Evolutionary conservation across 1,140 invertebrate species (phyloP), one percentile per base, ranked within the genome.

Genomic region (Phymorhynchus buccinoides): DNA sequence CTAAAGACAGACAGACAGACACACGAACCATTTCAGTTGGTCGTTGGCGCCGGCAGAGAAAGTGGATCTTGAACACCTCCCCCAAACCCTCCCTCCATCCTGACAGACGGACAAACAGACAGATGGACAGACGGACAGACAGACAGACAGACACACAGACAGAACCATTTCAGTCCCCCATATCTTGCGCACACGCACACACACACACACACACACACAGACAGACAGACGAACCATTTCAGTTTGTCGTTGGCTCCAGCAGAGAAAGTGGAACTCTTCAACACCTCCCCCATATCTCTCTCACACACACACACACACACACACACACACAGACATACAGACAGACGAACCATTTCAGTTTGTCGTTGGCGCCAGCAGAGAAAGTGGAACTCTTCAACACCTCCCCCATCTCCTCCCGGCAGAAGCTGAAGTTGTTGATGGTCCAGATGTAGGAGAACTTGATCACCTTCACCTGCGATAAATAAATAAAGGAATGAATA

Each of bases 361-460:
- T 99, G 94, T 99, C 98, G 95, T 99, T 99, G 92, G 97, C 97
- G 93, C 98, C 98, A 80, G 98, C 98, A 83, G 98, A 99, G 94
- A 99, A 99, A 88, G 98, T 99, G 88, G 98, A 99, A 94, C 98
- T 99, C 95, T 99, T 99, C 90, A 99, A 95, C 86, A 99, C 98
- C 95, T 99, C 98, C 89, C 98, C 98, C 98, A 99, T 99, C 95
- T 99, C 98, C 95, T 99, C 98, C 88, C 93, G 88, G 89, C 93
- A 94, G 95, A 99, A 99, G 95, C 98, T 99, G 95, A 99, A 99
- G 95, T 99, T 99, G 94, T 99, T 99, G 95, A 99, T 99, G 92
- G 98, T 99, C 99, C 99, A 99, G 97, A 99, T 99, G 94, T 99
- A 99, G 94, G 97, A 98, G 95, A 99, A 99, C 95, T 99, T 99